Evolutionary conservation across 2,113 vertebrate species (phyloP), one percentile per base, ranked within the genome.

Genomic region (Cathartes aura): DNA sequence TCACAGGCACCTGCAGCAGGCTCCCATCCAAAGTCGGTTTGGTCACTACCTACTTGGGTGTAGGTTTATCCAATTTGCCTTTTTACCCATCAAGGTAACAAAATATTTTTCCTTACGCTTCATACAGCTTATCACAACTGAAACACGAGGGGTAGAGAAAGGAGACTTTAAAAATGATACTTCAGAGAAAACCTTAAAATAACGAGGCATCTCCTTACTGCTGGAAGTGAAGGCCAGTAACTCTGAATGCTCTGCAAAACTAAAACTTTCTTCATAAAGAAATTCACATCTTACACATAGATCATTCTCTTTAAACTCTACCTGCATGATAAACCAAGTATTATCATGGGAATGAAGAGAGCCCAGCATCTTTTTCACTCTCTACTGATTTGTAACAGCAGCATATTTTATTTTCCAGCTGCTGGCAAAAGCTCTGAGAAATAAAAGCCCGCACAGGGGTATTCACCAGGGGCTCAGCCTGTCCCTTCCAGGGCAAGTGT

Each of bases 111-210:
- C 36, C 40, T 74, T 60, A 7, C 2, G 9, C 23, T 67, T 73
- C 45, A 53, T 15, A 30, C 2, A 40, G 34, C 40, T 60, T 62
- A 70, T 47, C 55, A 21, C 48, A 67, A 74, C 29, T 47, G 55
- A 74, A 48, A 68, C 30, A 68, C 0, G 0, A n/a, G 10, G 8
- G 26, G 45, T 11, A 34, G 42, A 56, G n/a, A 79, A 89, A 82
- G 32, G 14, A 75, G 34, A 42, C 45, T 70, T 63, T 40, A 63
- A 83, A 76, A 88, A n/a, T 5, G 9, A 0, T 48, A 63, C 38
- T 45, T 88, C 20, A 32, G 55, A 72, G 26, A 68, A 81, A 84
- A 52, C 38, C 8, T 50, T n/a, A 42, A 42, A 43, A 67, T 63
- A 78, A 68, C 38, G 38, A 18, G 0, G 13, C 3, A 3, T 29